Conservation (phyloP, 2,113 vertebrate species). For the Sialia sialis region DNA sequence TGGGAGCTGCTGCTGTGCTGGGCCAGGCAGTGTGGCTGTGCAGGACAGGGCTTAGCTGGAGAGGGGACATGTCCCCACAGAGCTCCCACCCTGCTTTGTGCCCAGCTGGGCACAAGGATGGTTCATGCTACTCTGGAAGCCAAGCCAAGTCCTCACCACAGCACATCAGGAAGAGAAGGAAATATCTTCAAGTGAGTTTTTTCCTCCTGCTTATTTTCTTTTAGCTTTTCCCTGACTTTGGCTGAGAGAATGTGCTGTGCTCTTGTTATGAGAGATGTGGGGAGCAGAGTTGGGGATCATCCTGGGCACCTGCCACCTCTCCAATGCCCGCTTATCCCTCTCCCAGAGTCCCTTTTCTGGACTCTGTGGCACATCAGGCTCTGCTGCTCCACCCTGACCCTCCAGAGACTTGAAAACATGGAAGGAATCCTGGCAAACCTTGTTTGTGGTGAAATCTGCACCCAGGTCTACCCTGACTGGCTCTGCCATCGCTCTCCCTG, state of each 20-base stretch:
- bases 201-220: not conserved
- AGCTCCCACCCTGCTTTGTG: accelerated
- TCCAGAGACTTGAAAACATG: not conserved
- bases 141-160: not conserved
- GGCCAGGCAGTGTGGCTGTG: not conserved
- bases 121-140: not conserved
- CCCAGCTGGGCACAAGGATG: not conserved
- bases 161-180: not conserved
- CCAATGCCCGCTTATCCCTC: accelerated
- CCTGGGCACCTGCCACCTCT: accelerated
- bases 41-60: accelerated
- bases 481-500: accelerated
- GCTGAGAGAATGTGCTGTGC: not conserved
- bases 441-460: not conserved
- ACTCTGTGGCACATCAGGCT: not conserved
- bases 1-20: not conserved
- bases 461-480: not conserved
- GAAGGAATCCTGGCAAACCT: not conserved
- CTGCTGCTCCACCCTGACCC: not conserved
- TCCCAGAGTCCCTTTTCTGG: not conserved
- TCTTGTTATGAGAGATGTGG: not conserved
- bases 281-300: not conserved
- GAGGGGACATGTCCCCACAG: not conserved
- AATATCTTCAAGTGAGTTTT: not conserved
- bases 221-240: not conserved